phyloP scores from a whole-genome alignment of 1,140 invertebrate genomes.

The Drosophila arizonae region DNA sequence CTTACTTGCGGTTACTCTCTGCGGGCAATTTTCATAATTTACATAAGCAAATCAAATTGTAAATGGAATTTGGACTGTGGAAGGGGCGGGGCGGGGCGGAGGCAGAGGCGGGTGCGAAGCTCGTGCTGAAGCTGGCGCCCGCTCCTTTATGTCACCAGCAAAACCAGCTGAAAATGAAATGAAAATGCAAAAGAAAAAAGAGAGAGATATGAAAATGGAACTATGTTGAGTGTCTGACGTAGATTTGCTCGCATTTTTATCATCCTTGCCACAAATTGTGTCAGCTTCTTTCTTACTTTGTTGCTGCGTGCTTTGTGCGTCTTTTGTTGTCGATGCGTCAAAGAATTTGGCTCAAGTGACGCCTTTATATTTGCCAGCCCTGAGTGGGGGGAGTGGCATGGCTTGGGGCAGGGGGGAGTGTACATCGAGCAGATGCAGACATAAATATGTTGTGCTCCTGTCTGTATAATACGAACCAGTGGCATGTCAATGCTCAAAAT shows the following conservation, averaged over 20 bases:
- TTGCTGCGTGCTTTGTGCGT: slow-evolving; percentile 34
- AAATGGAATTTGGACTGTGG: slow-evolving; percentile 59
- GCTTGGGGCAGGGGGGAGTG: background rate
- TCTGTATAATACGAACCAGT: too few species aligned
- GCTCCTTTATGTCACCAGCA: slow-evolving; percentile 31
- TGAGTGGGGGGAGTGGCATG: background rate
- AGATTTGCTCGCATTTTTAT: slow-evolving; percentile 54
- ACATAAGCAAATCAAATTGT: slow-evolving; percentile 80
- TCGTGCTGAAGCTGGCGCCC: background rate
- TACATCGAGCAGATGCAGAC: too few species aligned
- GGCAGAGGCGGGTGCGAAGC: background rate
- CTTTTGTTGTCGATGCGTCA: slow-evolving; percentile 65
- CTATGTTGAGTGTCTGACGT: slow-evolving; percentile 74
- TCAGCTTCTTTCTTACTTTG: slow-evolving; percentile 52
- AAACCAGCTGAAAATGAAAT: slow-evolving; percentile 46
- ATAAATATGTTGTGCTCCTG: too few species aligned
- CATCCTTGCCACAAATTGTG: slow-evolving; percentile 55
- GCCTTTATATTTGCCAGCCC: slow-evolving; percentile 22
- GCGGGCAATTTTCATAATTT: slow-evolving; percentile 77
- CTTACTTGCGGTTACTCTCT: slow-evolving; percentile 72
- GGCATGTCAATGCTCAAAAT: too few species aligned
- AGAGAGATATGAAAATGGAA: slow-evolving; percentile 34
- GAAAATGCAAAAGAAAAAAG: background rate
- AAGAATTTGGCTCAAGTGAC: slow-evolving; percentile 69
- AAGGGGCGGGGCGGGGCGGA: background rate